Conservation (phyloP, 1,140 invertebrate species). For the Aphidius ervi region DNA sequence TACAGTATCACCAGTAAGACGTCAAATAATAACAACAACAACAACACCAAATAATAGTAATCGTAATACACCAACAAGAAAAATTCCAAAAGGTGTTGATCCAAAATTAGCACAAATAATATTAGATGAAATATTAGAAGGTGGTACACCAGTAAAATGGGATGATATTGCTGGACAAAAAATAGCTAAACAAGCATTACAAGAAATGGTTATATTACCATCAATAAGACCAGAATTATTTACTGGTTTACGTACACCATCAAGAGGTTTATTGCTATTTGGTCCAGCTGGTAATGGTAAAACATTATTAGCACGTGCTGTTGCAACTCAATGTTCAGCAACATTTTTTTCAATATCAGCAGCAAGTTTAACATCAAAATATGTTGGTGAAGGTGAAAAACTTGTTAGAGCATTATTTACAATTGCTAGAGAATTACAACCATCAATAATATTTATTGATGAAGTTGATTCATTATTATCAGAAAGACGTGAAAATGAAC, state of each 20-base stretch:
- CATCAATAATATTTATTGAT: constrained; percentile 94
- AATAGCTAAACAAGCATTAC: constrained; percentile 90
- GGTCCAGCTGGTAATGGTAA: constrained; percentile 94
- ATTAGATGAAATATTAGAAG: constrained; percentile 66
- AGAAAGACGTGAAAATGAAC: constrained; percentile 86
- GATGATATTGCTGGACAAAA: constrained; percentile 90
- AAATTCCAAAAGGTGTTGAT: constrained; percentile 69
- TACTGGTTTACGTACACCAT: constrained; percentile 82
- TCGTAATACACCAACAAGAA: constrained; percentile 44
- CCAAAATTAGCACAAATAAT: constrained; percentile 81
- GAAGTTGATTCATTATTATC: constrained; percentile 94
- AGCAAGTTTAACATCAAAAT: constrained; percentile 96
- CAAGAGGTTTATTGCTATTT: constrained; percentile 89
- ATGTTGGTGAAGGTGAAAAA: constrained; percentile 97
- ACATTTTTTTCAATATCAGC: constrained; percentile 98
- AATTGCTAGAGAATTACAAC: constrained; percentile 87
- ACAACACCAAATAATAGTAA: constrained; percentile 44
- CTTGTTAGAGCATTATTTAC: constrained; percentile 92
- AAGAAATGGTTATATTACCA: constrained; percentile 96
- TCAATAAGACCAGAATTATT: constrained; percentile 93
- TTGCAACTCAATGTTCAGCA: constrained; percentile 86
- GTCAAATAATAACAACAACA: constrained; percentile 55
- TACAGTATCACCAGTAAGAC: constrained; percentile 61
- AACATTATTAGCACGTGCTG: constrained; percentile 84
- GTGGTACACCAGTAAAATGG: constrained; percentile 82